Conservation (phyloP, 2,797 vertebrate genomes). For the Hozukius guyotensis region DNA sequence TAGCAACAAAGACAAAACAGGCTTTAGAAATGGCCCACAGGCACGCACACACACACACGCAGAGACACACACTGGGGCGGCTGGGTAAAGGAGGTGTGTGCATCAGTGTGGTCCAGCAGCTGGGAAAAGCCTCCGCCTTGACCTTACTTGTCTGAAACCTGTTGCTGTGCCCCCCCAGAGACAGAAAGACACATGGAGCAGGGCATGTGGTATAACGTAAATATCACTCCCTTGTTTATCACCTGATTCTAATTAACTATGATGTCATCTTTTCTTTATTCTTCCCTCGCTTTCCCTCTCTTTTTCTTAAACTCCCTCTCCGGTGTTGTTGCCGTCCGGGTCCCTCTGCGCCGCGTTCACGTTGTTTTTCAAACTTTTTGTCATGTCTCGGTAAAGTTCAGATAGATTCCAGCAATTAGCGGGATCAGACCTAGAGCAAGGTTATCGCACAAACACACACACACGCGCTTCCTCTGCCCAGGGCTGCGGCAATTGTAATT, state of each 20-base stretch:
- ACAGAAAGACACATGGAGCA: conserved; percentile 70
- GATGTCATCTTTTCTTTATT: conserved; percentile 81
- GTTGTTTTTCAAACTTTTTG: conserved; percentile 26
- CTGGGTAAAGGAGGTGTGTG: conserved; percentile 45
- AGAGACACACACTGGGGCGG: background rate
- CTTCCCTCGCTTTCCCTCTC: conserved; percentile 41
- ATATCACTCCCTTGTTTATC: conserved; percentile 82
- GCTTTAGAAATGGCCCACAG: conserved; percentile 36
- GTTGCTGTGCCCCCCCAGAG: conserved; percentile 69
- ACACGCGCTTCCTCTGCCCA: conserved; percentile 12
- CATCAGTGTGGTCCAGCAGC: conserved; percentile 77
- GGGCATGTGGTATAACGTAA: conserved; percentile 82
- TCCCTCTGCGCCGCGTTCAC: background rate
- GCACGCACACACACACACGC: background rate
- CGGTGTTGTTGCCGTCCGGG: conserved; percentile 26
- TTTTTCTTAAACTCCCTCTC: conserved; percentile 39
- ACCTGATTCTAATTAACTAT: conserved; percentile 86
- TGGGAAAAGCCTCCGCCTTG: conserved; percentile 79
- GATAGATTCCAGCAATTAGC: conserved; percentile 62
- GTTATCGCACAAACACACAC: conserved; percentile 35
- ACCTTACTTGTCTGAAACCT: conserved; percentile 78
- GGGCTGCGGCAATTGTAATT: conserved; percentile 52
- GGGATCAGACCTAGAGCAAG: conserved; percentile 56
- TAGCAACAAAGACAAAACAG: conserved; percentile 71
- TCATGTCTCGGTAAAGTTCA: conserved; percentile 48